phyloP scores from a whole-genome alignment of 1,140 invertebrate genomes.

The Ylistrum balloti region DNA sequence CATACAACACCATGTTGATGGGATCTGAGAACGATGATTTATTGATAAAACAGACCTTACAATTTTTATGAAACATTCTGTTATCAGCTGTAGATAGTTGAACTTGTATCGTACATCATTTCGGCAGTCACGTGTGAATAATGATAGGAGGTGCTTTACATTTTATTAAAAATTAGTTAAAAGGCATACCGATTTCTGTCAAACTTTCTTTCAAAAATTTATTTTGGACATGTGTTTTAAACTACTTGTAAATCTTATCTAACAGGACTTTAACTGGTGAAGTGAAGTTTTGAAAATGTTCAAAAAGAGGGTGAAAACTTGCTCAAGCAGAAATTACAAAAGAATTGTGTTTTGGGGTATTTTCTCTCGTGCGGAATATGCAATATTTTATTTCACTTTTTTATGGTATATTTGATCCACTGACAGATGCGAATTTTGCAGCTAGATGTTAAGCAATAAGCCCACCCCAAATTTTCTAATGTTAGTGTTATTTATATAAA shows the following conservation, averaged over 20 bases:
- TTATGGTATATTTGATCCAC: too few species aligned
- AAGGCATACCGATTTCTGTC: not conserved
- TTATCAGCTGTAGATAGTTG: not conserved
- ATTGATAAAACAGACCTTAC: slow-evolving; percentile 6
- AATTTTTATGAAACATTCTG: not conserved
- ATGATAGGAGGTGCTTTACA: not conserved
- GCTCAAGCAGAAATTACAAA: too few species aligned
- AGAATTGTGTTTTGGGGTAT: too few species aligned
- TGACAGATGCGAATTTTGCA: too few species aligned
- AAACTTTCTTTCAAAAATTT: not conserved
- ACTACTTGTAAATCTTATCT: not conserved
- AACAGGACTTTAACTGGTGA: too few species aligned
- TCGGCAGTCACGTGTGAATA: not conserved
- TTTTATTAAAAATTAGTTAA: not conserved
- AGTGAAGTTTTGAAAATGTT: too few species aligned
- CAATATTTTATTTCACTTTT: too few species aligned
- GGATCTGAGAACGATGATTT: not conserved
- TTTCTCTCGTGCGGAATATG: too few species aligned
- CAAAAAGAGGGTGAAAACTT: too few species aligned
- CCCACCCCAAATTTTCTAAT: too few species aligned
- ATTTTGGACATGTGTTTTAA: not conserved
- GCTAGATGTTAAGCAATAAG: too few species aligned
- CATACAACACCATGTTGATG: not conserved
- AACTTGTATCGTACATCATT: not conserved
- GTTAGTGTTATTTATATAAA: too few species aligned